Percentiles rank a stretch among this genome's conserved stretches.
Evolutionary conservation across 2,113 vertebrate genomes (phyloP).

Genomic region (Eonycteris spelaea): DNA sequence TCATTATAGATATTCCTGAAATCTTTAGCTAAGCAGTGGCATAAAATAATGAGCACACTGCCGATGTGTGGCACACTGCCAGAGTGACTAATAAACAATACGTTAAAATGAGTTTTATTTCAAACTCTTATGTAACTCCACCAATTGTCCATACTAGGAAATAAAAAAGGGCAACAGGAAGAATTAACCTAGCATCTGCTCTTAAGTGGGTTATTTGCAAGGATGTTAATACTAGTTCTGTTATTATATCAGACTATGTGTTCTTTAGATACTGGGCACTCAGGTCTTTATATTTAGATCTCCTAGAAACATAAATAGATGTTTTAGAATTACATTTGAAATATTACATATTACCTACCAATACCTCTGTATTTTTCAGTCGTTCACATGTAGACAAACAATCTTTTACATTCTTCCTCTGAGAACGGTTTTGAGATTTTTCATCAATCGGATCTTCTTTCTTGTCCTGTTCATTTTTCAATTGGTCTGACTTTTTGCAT

Average conservation of each 20-base stretch:
- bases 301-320: background rate
- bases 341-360: conserved; percentile 80
- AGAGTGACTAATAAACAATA: background rate
- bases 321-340: background rate
- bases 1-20: background rate
- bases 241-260: background rate
- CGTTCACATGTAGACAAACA: conserved; percentile 72
- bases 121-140: background rate
- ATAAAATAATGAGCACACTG: background rate
- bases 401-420: conserved; percentile 79
- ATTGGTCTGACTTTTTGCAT: conserved; percentile 81
- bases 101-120: background rate
- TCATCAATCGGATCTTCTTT: conserved; percentile 86
- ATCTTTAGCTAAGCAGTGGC: background rate
- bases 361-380: conserved; percentile 76
- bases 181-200: background rate
- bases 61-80: background rate
- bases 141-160: background rate
- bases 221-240: background rate
- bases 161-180: background rate
- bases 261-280: background rate
- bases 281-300: background rate
- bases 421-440: conserved; percentile 80
- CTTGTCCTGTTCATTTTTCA: conserved; percentile 83
- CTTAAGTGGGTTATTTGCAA: background rate